phyloP scores from a whole-genome alignment of 53 echinoderm and acorn worm species.

The Zoroaster sp. region DNA sequence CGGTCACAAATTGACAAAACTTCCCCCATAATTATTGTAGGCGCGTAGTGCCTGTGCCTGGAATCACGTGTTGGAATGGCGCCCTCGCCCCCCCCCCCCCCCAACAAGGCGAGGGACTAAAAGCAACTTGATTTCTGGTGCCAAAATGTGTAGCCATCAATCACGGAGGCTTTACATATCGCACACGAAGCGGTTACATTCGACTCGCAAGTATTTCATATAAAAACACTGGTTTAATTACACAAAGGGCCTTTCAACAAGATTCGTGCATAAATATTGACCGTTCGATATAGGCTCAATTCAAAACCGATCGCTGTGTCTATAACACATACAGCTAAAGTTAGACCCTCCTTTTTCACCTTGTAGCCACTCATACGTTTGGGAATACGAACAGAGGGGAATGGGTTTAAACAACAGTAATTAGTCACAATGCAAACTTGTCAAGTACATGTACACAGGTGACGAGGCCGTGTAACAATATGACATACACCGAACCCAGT shows the following conservation, averaged over 20 bases:
- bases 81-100: too few species aligned
- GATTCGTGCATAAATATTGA: constrained; percentile 38
- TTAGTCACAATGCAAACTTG: constrained; percentile 40
- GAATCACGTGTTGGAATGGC: not conserved
- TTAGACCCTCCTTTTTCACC: not conserved
- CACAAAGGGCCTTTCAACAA: constrained; percentile 28
- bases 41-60: not conserved
- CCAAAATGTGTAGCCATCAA: constrained; percentile 6
- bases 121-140: not conserved
- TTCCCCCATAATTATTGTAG: too few species aligned
- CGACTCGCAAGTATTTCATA: not conserved
- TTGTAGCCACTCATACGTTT: constrained; percentile 18
- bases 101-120: not conserved
- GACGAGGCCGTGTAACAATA: constrained; percentile 50
- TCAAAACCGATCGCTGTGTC: not conserved
- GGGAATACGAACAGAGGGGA: constrained; percentile 8
- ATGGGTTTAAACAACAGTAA: constrained; percentile 12
- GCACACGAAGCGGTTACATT: not conserved
- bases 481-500: not conserved
- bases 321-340: not conserved
- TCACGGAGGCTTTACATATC: not conserved
- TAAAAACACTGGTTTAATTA: not conserved
- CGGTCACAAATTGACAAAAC: not conserved
- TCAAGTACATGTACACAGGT: not conserved
- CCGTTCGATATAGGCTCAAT: constrained; percentile 1